Conservation (phyloP, 2,797 vertebrate species). For the Notamacropus eugenii region DNA sequence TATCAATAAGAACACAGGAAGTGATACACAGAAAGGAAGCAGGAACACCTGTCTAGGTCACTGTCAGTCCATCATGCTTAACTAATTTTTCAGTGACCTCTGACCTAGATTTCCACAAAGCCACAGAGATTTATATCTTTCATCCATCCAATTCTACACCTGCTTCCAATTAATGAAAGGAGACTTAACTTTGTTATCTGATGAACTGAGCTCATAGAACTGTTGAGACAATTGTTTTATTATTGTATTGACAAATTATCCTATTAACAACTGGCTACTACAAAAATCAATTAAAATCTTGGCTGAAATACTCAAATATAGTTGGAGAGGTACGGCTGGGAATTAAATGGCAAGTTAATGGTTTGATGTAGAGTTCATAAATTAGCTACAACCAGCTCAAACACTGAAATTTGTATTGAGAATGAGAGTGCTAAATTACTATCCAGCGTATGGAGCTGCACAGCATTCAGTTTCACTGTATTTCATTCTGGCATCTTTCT, state of each 20-base stretch:
- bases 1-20: conserved; percentile 88
- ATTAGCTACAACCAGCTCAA: conserved; percentile 80
- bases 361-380: conserved; percentile 78
- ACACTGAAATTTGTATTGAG: conserved; percentile 83
- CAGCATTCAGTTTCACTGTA: conserved; percentile 71
- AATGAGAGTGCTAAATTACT: conserved; percentile 80
- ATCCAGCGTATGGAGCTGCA: conserved; percentile 67
- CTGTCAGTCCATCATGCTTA: conserved; percentile 90
- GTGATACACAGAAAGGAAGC: conserved; percentile 85
- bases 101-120: conserved; percentile 90
- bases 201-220: conserved; percentile 87
- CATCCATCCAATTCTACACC: conserved; percentile 85
- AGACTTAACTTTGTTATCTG: conserved; percentile 91
- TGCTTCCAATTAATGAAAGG: conserved; percentile 92
- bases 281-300: conserved; percentile 88
- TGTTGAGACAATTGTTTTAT: conserved; percentile 90
- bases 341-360: conserved; percentile 82
- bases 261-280: conserved; percentile 90
- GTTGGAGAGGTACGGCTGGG: conserved; percentile 76
- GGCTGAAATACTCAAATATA: conserved; percentile 80
- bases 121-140: conserved; percentile 84
- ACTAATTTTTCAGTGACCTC: conserved; percentile 94
- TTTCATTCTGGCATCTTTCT: conserved; percentile 58
- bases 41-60: conserved; percentile 94
- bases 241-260: conserved; percentile 92